These are phyloP conservation scores for Odontomachus brunneus DNA, from an alignment of 1,140 invertebrate genomes.

Conservation along the genomic window DNA sequence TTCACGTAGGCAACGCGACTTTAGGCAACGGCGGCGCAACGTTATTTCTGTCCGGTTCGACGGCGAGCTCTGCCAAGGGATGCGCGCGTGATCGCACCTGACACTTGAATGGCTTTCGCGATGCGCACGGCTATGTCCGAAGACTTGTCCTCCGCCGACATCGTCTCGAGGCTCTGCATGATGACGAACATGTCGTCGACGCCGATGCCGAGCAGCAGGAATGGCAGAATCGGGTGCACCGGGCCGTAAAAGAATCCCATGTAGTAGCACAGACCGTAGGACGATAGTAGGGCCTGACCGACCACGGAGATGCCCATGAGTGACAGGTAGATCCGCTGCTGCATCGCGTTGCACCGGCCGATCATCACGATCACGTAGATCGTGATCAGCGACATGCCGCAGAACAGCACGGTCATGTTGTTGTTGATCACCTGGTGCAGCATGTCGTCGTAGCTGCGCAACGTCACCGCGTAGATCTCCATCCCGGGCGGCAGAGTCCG, in stretches of 20 bases:
- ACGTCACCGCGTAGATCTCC: slow-evolving; percentile 80
- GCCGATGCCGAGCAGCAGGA: slow-evolving; percentile 86
- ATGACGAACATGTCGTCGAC: slow-evolving; percentile 87
- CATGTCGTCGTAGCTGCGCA: slow-evolving; percentile 82
- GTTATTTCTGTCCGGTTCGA: slow-evolving; percentile 2
- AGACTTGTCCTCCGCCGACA: slow-evolving; percentile 77
- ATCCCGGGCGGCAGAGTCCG: slow-evolving; percentile 79
- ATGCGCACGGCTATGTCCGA: slow-evolving; percentile 80
- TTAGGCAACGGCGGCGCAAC: neutral
- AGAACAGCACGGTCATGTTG: slow-evolving; percentile 85
- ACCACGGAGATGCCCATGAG: slow-evolving; percentile 86
- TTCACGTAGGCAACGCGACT: neutral
- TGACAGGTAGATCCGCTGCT: slow-evolving; percentile 86
- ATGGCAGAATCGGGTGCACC: slow-evolving; percentile 87
- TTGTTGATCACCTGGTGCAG: slow-evolving; percentile 83
- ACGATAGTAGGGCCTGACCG: slow-evolving; percentile 85
- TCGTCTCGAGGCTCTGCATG: slow-evolving; percentile 83
- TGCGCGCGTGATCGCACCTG: slow-evolving; percentile 80
- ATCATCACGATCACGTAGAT: slow-evolving; percentile 87
- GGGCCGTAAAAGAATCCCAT: slow-evolving; percentile 86
- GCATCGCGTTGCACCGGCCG: slow-evolving; percentile 86
- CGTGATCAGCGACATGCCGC: slow-evolving; percentile 86
- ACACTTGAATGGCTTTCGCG: slow-evolving; percentile 84
- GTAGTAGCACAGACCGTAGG: slow-evolving; percentile 86
- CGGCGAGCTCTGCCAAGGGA: neutral